Percentiles rank a stretch among this genome's conserved stretches.
phyloP scores from a whole-genome alignment of 2,888 invertebrate genomes.

The Amitus sp. region DNA sequence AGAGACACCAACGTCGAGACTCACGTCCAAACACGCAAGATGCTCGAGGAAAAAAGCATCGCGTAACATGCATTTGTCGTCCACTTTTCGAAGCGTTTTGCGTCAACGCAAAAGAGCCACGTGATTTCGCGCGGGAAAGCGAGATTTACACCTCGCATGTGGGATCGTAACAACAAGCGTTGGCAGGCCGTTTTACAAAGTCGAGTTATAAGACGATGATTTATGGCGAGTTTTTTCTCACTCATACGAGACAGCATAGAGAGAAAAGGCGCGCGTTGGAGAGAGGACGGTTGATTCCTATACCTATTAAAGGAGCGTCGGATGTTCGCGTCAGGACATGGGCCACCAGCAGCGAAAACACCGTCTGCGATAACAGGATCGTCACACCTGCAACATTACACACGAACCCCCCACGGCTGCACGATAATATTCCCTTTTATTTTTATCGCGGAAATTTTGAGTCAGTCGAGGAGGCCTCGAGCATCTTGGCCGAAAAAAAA shows the following conservation, averaged over 20 bases:
- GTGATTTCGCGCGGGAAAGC: slow-evolving; percentile 8
- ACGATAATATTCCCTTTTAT: too few species aligned
- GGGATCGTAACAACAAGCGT: too few species aligned
- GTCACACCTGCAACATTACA: slow-evolving; percentile 93
- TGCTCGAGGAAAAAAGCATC: slow-evolving; percentile 16
- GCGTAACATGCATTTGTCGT: slow-evolving; percentile 12
- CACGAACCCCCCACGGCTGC: too few species aligned
- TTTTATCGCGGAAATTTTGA: too few species aligned
- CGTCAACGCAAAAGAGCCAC: too few species aligned
- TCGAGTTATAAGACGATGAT: slow-evolving; percentile 2
- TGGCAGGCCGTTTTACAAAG: slow-evolving; percentile 9
- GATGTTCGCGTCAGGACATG: slow-evolving; percentile 99
- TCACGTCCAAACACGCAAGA: too few species aligned
- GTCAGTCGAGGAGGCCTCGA: too few species aligned
- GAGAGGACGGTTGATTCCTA: slow-evolving; percentile 76
- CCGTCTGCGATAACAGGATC: slow-evolving; percentile 98
- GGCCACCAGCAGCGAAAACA: slow-evolving; percentile 99
- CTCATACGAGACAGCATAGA: too few species aligned
- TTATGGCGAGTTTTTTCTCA: too few species aligned
- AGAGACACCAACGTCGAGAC: too few species aligned
- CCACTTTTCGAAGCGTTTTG: too few species aligned
- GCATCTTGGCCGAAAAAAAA: too few species aligned
- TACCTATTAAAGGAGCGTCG: slow-evolving; percentile 98
- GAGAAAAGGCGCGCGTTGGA: slow-evolving; percentile 41
- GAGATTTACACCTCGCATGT: background rate